These are phyloP conservation scores for human DNA, from an alignment of 2,113 vertebrate species.

Conservation along the genomic window GRCh38 chr2:69080001-69080500, in stretches of 20 bases:
- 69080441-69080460: conserved; percentile 13
- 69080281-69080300: conserved; percentile 43
- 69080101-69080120: conserved; percentile 63
- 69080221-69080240: conserved; percentile 70
- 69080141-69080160: conserved; percentile 57
- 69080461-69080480: neutral
- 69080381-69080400: conserved; percentile 60
- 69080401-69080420: conserved; percentile 47
- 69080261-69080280: conserved; percentile 56
- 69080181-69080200: conserved; percentile 55
- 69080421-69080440: neutral
- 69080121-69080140: conserved; percentile 44
- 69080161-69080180: conserved; percentile 56
- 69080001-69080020: conserved; percentile 25
- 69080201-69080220: conserved; percentile 1
- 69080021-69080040: neutral
- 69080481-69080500: neutral
- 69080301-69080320: conserved; percentile 45
- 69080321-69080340: neutral
- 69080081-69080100: conserved; percentile 59
- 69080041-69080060: conserved; percentile 39
- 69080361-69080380: neutral
- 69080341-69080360: conserved; percentile 3
- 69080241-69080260: conserved; percentile 63
- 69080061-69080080: conserved; percentile 47